A percentile compares a stretch with the other conserved stretches of the same genome.
phyloP scores from a whole-genome alignment of 2,797 vertebrate genomes.

The Loriculus beryllinus region DNA sequence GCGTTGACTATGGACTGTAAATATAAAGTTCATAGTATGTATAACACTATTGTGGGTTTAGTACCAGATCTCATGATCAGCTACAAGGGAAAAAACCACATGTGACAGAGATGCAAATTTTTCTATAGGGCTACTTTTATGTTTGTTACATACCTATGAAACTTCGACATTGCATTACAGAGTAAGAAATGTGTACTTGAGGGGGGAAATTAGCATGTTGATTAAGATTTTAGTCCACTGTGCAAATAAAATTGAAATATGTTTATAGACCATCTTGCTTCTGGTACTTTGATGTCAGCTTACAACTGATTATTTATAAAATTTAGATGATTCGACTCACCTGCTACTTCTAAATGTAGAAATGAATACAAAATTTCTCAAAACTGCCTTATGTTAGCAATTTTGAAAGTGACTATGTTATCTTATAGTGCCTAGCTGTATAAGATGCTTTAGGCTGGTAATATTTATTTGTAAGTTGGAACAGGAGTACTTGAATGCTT shows the following conservation, averaged over 20 bases:
- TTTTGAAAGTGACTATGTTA: neutral
- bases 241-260: neutral
- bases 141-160: neutral
- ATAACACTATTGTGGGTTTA: neutral
- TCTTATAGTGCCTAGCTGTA: neutral
- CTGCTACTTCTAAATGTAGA: neutral
- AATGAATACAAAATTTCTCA: neutral
- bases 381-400: neutral
- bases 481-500: neutral
- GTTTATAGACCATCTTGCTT: neutral
- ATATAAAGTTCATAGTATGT: neutral
- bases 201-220: neutral
- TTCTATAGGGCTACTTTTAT: neutral
- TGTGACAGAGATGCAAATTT: neutral
- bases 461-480: neutral
- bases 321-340: neutral
- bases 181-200: neutral
- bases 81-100: neutral
- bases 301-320: neutral
- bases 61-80: neutral
- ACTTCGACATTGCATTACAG: neutral
- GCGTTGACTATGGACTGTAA: neutral
- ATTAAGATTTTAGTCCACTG: neutral
- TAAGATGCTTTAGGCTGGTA: neutral
- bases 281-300: neutral